These are phyloP conservation scores for Galeopterus variegatus DNA, from an alignment of 2,113 vertebrate species.

Conservation along the genomic window DNA sequence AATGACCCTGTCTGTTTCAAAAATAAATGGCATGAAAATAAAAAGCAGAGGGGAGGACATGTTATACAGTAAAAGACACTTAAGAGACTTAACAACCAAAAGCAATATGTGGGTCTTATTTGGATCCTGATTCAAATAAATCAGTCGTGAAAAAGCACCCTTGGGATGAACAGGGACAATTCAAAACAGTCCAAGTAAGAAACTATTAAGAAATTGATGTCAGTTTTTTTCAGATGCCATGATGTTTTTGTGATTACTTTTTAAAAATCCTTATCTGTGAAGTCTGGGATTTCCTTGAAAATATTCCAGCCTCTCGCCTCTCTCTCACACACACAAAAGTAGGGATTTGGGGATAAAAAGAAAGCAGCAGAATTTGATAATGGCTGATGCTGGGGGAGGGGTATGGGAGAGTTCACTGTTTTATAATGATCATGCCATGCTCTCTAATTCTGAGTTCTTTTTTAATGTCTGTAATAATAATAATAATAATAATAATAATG, in stretches of 20 bases:
- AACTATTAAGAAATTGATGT: neutral
- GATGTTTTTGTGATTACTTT: neutral
- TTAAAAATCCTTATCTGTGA: neutral
- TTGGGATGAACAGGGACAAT: neutral
- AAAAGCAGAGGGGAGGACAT: neutral
- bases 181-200: neutral
- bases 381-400: neutral
- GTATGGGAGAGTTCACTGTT: fast-evolving
- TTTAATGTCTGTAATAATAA: neutral
- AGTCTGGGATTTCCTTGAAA: neutral
- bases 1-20: neutral
- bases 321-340: neutral
- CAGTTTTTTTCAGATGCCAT: neutral
- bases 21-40: neutral
- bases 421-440: fast-evolving
- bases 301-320: neutral
- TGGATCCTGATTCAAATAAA: neutral
- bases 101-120: neutral
- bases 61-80: neutral
- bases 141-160: neutral
- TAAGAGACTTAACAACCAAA: neutral
- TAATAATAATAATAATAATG: neutral
- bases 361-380: neutral
- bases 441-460: neutral
- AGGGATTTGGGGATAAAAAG: neutral